A percentile compares a stretch with the other conserved stretches of the same genome.
These are phyloP conservation scores for cattle (Bos taurus) DNA, from an alignment of 2,113 vertebrate species.

Conservation along the genomic window DNA sequence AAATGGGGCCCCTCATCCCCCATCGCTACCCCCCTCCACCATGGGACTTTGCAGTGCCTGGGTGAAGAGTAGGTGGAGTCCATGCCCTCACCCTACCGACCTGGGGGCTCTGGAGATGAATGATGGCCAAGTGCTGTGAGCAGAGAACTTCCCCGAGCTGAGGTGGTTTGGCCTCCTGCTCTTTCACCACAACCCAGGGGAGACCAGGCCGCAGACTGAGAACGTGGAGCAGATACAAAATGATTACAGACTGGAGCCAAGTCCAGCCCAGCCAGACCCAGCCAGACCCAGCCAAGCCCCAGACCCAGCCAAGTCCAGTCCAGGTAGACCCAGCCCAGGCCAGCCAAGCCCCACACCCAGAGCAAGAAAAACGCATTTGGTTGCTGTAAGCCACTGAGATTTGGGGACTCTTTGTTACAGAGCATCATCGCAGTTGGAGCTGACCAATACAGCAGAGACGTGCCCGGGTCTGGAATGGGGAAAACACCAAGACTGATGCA, in stretches of 20 bases:
- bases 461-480: background rate
- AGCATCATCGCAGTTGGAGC: background rate
- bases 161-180: background rate
- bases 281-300: no score
- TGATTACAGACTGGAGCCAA: background rate
- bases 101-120: background rate
- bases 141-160: fast-evolving
- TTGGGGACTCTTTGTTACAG: background rate
- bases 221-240: fast-evolving
- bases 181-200: background rate
- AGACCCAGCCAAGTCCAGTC: background rate
- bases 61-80: background rate
- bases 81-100: fast-evolving
- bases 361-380: fast-evolving
- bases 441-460: background rate
- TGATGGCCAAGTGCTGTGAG: fast-evolving
- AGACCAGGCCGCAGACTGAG: no score
- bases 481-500: background rate
- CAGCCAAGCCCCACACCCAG: background rate
- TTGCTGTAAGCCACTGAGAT: background rate
- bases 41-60: background rate
- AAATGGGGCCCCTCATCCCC: fast-evolving
- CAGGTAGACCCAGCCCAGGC: background rate
- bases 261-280: fast-evolving
- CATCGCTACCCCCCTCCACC: background rate